Base-by-base conservation (phyloP, 2,113 vertebrate species). In the Crypturellus undulatus region DNA sequence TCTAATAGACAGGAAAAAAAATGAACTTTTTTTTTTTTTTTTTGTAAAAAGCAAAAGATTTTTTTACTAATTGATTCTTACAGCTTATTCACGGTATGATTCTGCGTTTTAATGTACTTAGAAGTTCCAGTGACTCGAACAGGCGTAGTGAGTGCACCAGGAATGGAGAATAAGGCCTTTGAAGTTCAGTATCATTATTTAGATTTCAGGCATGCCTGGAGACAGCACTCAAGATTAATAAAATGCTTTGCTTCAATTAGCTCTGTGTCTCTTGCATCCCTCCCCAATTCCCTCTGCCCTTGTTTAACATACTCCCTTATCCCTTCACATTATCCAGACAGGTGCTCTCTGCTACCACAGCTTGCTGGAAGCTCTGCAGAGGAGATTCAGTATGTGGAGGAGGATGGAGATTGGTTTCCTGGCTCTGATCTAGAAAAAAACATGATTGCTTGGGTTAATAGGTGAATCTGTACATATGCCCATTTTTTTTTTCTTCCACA, bases 221-320 rank as follows among this genome's bases (percentile, higher is more conserved):
- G 94, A 94, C 79, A 92, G 88, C 72, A 69, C 84, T 93, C 75
- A 77, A 95, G 92, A 96, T 94, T 96, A 96, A 96, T 97, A 95
- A 94, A 95, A 95, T 91, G 88, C 78, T 92, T 96, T 96, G 93
- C 81, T 96, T 93, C 97, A 97, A 96, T 97, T 97, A 97, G 96
- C 95, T 94, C 62, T 76, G 83, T 84, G 90, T 89, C 92, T 97
- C 86, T 62, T 89, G 93, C 84, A 94, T 95, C 69, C 82, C 69
- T 97, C 90, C 92, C 71, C 94, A 97, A 93, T 95, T 96, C 95
- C 96, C 97, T 97, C 95, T 96, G 70, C 95, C 96, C 95, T 96
- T 97, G 97, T 97, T 96, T 94, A 97, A 97, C 97, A 97, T 94
- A 90, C 88, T 96, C 94, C 92, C 94, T 97, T 95, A 96, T 96